Percentiles rank a stretch among this genome's conserved stretches.
Evolutionary conservation across 2,888 invertebrate species (phyloP).

Genomic region (Drosophila neotestacea): DNA sequence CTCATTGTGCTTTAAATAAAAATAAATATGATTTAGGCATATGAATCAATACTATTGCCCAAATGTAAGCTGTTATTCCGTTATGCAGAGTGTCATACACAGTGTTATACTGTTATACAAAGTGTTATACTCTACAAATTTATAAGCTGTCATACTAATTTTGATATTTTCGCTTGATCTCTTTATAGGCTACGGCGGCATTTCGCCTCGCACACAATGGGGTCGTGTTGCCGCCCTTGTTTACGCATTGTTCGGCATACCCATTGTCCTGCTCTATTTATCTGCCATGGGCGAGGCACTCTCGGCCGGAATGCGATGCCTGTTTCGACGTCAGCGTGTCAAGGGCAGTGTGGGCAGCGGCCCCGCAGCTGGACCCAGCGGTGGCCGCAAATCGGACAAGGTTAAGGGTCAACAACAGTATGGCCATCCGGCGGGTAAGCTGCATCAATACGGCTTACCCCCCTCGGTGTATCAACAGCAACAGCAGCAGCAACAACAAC

Average conservation of each 20-base stretch:
- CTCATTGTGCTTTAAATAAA: no score
- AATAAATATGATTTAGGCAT: no score
- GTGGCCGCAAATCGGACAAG: conserved; percentile 60
- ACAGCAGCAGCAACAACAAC: conserved; percentile 48
- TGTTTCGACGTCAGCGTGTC: conserved; percentile 87
- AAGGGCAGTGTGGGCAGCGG: conserved; percentile 72
- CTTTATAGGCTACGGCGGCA: conserved; percentile 92
- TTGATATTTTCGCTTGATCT: background rate
- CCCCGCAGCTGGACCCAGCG: conserved; percentile 34
- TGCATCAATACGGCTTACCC: conserved; percentile 68
- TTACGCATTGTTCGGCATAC: conserved; percentile 94
- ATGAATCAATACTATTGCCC: no score
- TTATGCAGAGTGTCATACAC: background rate
- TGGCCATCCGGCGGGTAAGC: conserved; percentile 43
- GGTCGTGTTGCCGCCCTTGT: conserved; percentile 92
- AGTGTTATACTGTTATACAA: background rate
- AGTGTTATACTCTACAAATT: background rate
- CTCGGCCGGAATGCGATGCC: conserved; percentile 91
- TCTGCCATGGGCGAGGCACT: conserved; percentile 94
- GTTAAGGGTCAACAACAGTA: conserved; percentile 43
- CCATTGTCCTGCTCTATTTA: conserved; percentile 94
- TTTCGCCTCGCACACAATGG: conserved; percentile 92
- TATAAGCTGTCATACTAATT: background rate
- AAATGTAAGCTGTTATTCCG: no score
- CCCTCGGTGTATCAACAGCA: conserved; percentile 69